Conservation (phyloP, 2,888 invertebrate species). For the Apamea anceps region DNA sequence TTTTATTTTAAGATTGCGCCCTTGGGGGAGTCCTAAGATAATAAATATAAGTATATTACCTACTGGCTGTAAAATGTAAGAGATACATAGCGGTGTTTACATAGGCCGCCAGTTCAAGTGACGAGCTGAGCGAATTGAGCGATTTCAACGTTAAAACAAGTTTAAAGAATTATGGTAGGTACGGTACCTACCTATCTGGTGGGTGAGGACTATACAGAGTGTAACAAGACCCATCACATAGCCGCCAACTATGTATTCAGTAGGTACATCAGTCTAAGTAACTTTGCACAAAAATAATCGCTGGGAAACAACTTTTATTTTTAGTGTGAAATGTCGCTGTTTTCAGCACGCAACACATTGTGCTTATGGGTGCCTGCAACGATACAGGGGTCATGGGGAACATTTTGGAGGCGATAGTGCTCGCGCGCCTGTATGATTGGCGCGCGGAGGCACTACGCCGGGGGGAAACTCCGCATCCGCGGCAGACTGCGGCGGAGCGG, state of each 20-base stretch:
- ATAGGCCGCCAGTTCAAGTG: slow-evolving; percentile 48
- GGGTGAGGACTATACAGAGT: neutral
- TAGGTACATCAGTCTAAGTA: neutral
- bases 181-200: no score
- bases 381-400: neutral
- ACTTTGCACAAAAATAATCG: neutral
- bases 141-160: neutral
- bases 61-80: slow-evolving; percentile 47
- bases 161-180: neutral
- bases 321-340: neutral
- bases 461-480: no score
- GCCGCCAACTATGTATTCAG: neutral
- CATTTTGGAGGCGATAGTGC: no score
- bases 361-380: no score
- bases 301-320: neutral
- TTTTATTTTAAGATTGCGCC: slow-evolving; percentile 49
- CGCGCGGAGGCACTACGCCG: no score
- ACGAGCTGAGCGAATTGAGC: slow-evolving; percentile 29
- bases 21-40: slow-evolving; percentile 64
- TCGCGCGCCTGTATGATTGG: no score
- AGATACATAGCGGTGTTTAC: slow-evolving; percentile 43
- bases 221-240: neutral
- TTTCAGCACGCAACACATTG: neutral
- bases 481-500: no score
- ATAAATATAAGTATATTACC: slow-evolving; percentile 45